Evolutionary conservation across 1,140 invertebrate species (phyloP), one percentile per base, ranked within the genome.

Genomic region (Habropoda laboriosa): DNA sequence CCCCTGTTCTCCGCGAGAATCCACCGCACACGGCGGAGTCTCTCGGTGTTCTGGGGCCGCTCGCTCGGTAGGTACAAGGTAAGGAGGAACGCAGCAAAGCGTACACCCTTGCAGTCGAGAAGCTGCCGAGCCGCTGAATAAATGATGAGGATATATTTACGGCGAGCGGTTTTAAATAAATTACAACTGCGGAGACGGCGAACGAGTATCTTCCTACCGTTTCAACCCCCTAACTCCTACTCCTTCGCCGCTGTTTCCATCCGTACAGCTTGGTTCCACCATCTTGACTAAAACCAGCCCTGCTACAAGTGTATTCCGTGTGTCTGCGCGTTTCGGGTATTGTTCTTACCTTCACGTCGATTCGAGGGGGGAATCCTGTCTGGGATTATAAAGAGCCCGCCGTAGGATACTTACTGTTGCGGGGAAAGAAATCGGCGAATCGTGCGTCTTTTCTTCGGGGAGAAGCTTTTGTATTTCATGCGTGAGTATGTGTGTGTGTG

Each of bases 121-220:
- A 80, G 88, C 91, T 89, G 86, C 80, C 83, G 80, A 86, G 85
- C 86, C 82, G 68, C 81, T 93, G 92, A 93, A 93, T 93, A 93
- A 93, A 90, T 92, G 85, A 93, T 91, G 88, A 88, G 90, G 90
- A 91, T 92, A 91, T 92, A 93, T 93, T 93, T 93, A 93, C 91
- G 92, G 90, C 86, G 90, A 90, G 91, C 87, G 88, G 90, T 92
- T 93, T 93, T 93, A 93, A 93, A 93, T 93, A 93, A 93, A 93
- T 93, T 93, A 93, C 92, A 92, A 89, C 89, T 87, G 90, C 89
- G 89, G 89, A 91, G 91, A 90, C 88, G 90, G 85, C 86, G 86
- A 87, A 88, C 86, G 83, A 87, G 88, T 89, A 89, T 89, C 87
- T 89, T 80, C 83, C 71, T 85, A 75, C 71, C 76, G 80, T 80